Percentiles rank a stretch among this genome's conserved stretches.
phyloP scores from a whole-genome alignment of 2,888 invertebrate genomes.

The Campoplex capitator region DNA sequence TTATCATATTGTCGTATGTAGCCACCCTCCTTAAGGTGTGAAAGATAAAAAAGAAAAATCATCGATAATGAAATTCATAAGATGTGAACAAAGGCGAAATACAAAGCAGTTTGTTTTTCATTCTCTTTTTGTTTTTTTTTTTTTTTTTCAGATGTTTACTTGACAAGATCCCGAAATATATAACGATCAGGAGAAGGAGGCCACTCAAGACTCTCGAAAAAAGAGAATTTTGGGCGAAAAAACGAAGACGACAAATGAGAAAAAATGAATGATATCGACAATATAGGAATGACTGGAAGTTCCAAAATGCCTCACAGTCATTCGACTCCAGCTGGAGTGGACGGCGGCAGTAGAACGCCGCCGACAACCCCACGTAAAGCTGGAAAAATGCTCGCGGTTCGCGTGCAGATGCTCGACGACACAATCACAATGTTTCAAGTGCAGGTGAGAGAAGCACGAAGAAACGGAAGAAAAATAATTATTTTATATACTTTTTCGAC shows the following conservation, averaged over 20 bases:
- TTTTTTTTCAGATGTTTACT: constrained; percentile 60
- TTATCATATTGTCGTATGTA: too few species aligned
- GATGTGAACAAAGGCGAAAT: background rate
- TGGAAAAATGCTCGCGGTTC: constrained; percentile 95
- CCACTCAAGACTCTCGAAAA: constrained; percentile 17
- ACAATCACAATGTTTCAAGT: constrained; percentile 96
- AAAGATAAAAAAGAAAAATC: too few species aligned
- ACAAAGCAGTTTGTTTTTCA: background rate
- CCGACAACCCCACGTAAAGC: constrained; percentile 93
- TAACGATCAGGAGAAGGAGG: background rate
- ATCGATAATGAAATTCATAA: background rate
- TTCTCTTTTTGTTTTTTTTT: constrained; percentile 5
- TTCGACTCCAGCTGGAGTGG: constrained; percentile 94
- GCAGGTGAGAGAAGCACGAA: constrained; percentile 88
- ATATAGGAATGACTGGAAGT: constrained; percentile 81
- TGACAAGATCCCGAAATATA: constrained; percentile 42
- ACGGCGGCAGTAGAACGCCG: constrained; percentile 91
- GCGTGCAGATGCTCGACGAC: constrained; percentile 96
- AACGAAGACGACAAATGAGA: constrained; percentile 57
- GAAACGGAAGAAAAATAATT: background rate
- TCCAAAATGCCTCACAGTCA: constrained; percentile 93
- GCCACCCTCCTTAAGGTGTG: too few species aligned
- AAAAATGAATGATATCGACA: constrained; percentile 82
- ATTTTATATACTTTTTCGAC: background rate
- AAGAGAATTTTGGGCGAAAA: constrained; percentile 34